Evolutionary conservation across 2,113 vertebrate genomes (phyloP).

Genomic region (Epinephelus lanceolatus): DNA sequence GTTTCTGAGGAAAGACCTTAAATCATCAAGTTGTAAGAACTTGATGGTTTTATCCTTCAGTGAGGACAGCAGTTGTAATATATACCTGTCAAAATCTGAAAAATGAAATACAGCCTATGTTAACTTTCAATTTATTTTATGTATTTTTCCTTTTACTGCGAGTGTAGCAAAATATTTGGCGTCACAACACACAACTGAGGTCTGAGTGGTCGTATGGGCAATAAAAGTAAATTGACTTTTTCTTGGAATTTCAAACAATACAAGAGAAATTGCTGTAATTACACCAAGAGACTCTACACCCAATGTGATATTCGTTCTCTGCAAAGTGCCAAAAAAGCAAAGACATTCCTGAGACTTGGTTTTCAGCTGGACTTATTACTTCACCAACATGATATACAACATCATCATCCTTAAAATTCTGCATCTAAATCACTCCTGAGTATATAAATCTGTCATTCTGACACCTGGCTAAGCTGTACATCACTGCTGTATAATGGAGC

Average conservation of each 20-base stretch:
- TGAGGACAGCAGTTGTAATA: slow-evolving; percentile 25
- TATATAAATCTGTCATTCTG: background rate
- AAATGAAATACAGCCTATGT: slow-evolving; percentile 30
- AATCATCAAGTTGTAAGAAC: slow-evolving; percentile 16
- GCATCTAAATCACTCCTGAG: slow-evolving; percentile 3
- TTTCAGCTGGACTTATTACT: slow-evolving; percentile 14
- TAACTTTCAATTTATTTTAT: slow-evolving; percentile 11
- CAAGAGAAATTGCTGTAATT: slow-evolving; percentile 68
- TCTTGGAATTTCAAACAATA: slow-evolving; percentile 68
- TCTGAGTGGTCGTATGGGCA: slow-evolving; percentile 36
- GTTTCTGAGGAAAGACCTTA: slow-evolving; percentile 13
- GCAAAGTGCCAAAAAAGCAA: background rate
- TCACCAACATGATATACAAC: background rate
- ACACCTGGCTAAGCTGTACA: background rate
- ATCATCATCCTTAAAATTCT: slow-evolving; percentile 15
- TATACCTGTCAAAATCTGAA: slow-evolving; percentile 18
- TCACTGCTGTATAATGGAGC: background rate
- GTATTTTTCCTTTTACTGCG: slow-evolving; percentile 26
- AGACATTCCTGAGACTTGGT: background rate
- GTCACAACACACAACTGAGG: slow-evolving; percentile 44
- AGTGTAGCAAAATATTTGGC: slow-evolving; percentile 44
- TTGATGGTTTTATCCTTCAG: slow-evolving; percentile 18
- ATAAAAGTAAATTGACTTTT: slow-evolving; percentile 72
- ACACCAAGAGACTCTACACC: slow-evolving; percentile 21
- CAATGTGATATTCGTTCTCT: background rate